Base-by-base conservation (phyloP, 2,113 vertebrate genomes). In the Nothoprocta perdicaria region DNA sequence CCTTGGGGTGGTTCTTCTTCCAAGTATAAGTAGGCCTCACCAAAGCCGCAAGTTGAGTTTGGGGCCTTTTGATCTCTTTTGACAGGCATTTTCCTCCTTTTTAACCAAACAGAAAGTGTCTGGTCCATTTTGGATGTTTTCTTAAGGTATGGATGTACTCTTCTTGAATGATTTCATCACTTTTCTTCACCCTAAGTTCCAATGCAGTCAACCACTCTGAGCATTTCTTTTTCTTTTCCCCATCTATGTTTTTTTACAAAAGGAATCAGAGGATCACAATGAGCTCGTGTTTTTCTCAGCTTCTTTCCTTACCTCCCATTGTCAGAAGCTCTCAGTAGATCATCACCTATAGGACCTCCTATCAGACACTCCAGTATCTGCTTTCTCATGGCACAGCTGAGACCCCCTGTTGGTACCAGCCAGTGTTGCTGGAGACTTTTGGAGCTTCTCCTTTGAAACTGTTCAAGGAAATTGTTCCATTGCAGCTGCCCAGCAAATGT, bases 181-280 rank as follows among this genome's bases (percentile, higher is more conserved):
- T 21, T 68, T 79, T 17, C 65, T 82, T n/a, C 4, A 21, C n/a
- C 14, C 24, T 50, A 24, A 50, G 40, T 14, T 69, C 19, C 13
- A 82, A 2, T 50, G 86, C 19, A 10, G 10, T 88, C 52, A 72
- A 14, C 9, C 6, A 14, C 5, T 71, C 12, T 58, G 9, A 24
- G 8, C 58, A 35, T 29, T 11, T 21, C 6, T 43, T 52, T 41
- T 35, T 5, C 1, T 1, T 4, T 2, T 73, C 45, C 41, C 4
- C 35, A 21, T 62, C 40, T 46, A 13, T 67, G 21, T 68, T 68
- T 33, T 38, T 14, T 15, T 45, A 55, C 21, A 9, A 53, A 21
- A 69, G 31, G 15, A 4, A 76, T 86, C 33, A 75, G 35, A 89
- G 69, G 3, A 5, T 61, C n/a, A 46, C 45, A 60, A 55, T 45